Evolutionary conservation across 2,888 invertebrate genomes (phyloP).

Genomic region (Ashinkailepas kermadecensis): DNA sequence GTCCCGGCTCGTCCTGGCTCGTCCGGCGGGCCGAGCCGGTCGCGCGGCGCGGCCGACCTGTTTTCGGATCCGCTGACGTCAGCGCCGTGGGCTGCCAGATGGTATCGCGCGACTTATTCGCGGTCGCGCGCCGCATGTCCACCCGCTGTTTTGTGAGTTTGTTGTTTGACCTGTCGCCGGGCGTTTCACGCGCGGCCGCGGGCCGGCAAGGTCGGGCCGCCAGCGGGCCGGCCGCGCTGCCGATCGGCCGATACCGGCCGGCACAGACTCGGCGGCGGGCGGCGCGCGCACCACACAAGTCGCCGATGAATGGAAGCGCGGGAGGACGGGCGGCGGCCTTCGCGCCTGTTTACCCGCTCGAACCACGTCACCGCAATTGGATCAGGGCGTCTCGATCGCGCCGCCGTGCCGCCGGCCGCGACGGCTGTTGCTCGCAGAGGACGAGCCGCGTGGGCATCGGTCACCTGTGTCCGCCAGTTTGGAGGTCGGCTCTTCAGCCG

Average conservation of each 20-base stretch:
- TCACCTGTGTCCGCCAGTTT: too few species aligned
- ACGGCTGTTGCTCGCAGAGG: neutral
- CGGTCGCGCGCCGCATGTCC: neutral
- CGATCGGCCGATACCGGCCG: neutral
- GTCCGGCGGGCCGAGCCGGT: neutral
- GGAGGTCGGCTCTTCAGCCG: too few species aligned
- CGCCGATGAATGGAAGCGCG: neutral
- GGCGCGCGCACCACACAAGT: neutral
- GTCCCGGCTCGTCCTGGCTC: too few species aligned
- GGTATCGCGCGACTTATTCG: neutral
- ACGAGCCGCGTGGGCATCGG: too few species aligned
- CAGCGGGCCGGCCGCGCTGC: neutral
- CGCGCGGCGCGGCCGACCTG: neutral
- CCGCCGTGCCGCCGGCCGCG: neutral
- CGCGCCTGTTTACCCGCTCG: neutral
- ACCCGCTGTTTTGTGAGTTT: neutral
- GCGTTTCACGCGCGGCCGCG: neutral
- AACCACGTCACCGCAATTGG: neutral
- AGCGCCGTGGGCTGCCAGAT: neutral
- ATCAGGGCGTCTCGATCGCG: neutral
- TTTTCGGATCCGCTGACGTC: neutral
- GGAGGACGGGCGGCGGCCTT: neutral
- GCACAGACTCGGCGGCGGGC: neutral
- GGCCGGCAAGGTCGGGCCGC: neutral
- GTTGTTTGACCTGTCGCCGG: constrained; percentile 4